Base-by-base conservation (phyloP, 1,140 invertebrate genomes). In the Eufriesea mexicana region DNA sequence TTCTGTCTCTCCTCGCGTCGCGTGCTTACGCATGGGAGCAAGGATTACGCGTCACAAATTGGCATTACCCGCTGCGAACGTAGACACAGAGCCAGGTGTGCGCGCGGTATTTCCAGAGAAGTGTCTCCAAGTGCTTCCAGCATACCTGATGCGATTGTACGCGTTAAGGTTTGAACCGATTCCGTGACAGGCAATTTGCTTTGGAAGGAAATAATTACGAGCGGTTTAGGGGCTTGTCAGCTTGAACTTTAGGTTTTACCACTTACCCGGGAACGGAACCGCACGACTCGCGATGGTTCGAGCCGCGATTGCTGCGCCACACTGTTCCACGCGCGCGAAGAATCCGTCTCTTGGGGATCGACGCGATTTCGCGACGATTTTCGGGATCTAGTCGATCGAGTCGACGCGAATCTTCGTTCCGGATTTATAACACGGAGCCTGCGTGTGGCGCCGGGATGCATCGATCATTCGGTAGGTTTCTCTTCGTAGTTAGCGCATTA, bases 41-140 rank as follows among this genome's bases (percentile, higher is more conserved):
- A 86, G 87, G 86, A 89, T 89, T 89, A 89, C 87, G 86, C 84
- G 87, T 89, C 87, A 86, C 87, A 89, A 89, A 89, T 89, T 89
- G 87, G 80, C 88, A 89, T 89, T 88, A 88, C 67, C 67, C 45
- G 70, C 57, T 66, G 77, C 76, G 77, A 74, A 25, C 76, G 67
- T 35, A 83, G 55, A 77, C 79, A 61, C 61, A 73, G 76, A 84
- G 76, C 74, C 79, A 88, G 79, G 79, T 86, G 84, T 77, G 72
- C 71, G 64, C 61, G 81, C 72, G 85, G 85, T 66, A 84, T 86
- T 87, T 80, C 85, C 67, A 68, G 59, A 54, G 68, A 88, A 84
- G 72, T 72, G 86, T 88, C 73, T 81, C 67, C 54, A 78, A 87
- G 83, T 88, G 86, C 76, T 84, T 62, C 68, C 45, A 81, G 86